Percentiles rank a stretch among this genome's conserved stretches.
Evolutionary conservation across 2,888 invertebrate species (phyloP).

Genomic region (Netelia fuscicornis): DNA sequence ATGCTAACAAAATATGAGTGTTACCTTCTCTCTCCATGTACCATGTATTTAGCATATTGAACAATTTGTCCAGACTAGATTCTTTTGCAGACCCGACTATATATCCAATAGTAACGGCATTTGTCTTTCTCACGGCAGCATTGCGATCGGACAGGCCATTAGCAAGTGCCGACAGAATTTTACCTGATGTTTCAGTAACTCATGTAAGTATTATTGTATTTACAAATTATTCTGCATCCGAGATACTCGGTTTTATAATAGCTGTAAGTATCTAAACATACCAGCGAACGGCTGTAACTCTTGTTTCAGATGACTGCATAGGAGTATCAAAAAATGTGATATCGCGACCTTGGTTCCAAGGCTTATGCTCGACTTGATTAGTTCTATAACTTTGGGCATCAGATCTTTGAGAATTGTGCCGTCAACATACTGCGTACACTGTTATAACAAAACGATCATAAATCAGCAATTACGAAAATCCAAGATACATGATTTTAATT

Average conservation of each 20-base stretch:
- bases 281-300: slow-evolving; percentile 88
- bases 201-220: slow-evolving; percentile 26
- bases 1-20: not conserved
- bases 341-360: slow-evolving; percentile 94
- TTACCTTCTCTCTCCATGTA: slow-evolving; percentile 89
- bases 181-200: slow-evolving; percentile 83
- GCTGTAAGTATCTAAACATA: slow-evolving; percentile 66
- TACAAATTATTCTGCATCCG: slow-evolving; percentile 11
- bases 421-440: slow-evolving; percentile 91
- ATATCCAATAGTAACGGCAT: slow-evolving; percentile 94
- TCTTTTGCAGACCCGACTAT: slow-evolving; percentile 93
- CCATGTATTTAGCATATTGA: slow-evolving; percentile 88
- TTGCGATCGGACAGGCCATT: slow-evolving; percentile 94
- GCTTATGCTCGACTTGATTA: slow-evolving; percentile 92
- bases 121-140: slow-evolving; percentile 92
- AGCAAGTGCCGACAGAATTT: slow-evolving; percentile 88
- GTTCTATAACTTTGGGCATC: slow-evolving; percentile 92
- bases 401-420: slow-evolving; percentile 91
- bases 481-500: slow-evolving; percentile 71
- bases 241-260: not conserved
- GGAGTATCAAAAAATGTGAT: slow-evolving; percentile 91
- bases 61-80: slow-evolving; percentile 88
- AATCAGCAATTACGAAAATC: slow-evolving; percentile 6
- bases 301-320: slow-evolving; percentile 85
- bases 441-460: slow-evolving; percentile 58